Base-by-base conservation (phyloP, 2,113 vertebrate genomes). In the Hippopotamus amphibius region DNA sequence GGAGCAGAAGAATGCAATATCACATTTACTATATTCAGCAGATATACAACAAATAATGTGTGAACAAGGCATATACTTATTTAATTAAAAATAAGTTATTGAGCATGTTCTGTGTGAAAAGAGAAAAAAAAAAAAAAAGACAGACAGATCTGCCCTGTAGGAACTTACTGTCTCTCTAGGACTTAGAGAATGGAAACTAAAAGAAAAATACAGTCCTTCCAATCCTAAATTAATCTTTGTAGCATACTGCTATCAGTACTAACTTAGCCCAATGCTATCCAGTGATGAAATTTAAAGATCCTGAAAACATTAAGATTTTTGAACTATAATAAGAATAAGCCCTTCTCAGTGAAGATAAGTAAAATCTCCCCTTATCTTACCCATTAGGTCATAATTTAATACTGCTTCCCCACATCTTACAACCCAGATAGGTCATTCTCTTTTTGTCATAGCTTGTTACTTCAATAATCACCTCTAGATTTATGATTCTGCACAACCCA, bases 181-280 rank as follows among this genome's bases (percentile, higher is more conserved):
- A 37, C 37, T 48, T 57, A 43, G 6, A 93, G 30, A 82, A 93
- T 37, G 0, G 12, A 69, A 88, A 83, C 26, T n/a, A 82, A 93
- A 94, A 85, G 53, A 61, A 46, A 82, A 61, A 55, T 16, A 83
- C 5, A 68, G 0, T 24, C 24, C n/a, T 74, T 88, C 41, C 72
- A 88, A 59, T 85, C n/a, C 85, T 97, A 96, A 93, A 89, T 91
- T n/a, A 95, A 90, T 80, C n/a, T 94, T 88, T 95, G 65, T 77
- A 94, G 48, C 81, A 94, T 46, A 92, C 12, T 14, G 76, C 46
- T 84, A 57, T 22, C 21, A 84, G 63, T 84, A 87, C n/a, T 74
- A 95, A 93, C 53, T 84, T 65, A 57, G 57, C 33, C n/a, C 33
- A 93, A 26, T 79, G 93, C 93, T 97, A 97, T 72, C 85, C 87